Evolutionary conservation across 1,140 invertebrate genomes (phyloP).

Genomic region (Leptinotarsa undecemlineata): DNA sequence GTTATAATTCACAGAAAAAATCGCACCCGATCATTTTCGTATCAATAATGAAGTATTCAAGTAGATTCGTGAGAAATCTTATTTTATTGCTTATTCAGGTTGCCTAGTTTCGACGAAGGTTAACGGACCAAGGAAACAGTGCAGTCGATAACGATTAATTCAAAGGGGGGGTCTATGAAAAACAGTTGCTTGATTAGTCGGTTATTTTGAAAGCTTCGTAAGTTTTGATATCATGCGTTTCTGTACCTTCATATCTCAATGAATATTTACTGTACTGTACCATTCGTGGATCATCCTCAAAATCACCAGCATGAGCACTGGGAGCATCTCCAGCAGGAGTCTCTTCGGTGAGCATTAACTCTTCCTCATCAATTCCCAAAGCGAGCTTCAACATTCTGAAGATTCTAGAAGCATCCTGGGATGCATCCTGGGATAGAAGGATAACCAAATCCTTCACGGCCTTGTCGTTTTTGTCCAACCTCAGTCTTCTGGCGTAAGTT

Average conservation of each 20-base stretch:
- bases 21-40: neutral
- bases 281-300: slow-evolving; percentile 94
- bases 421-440: slow-evolving; percentile 86
- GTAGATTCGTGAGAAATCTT: slow-evolving; percentile 31
- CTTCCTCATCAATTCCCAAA: slow-evolving; percentile 93
- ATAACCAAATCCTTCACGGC: slow-evolving; percentile 93
- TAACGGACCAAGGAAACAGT: neutral
- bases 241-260: no score
- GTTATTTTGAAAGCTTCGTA: no score
- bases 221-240: no score
- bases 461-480: slow-evolving; percentile 96
- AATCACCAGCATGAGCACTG: slow-evolving; percentile 58
- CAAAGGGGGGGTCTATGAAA: neutral
- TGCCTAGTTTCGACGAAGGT: slow-evolving; percentile 34
- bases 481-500: slow-evolving; percentile 88
- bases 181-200: no score
- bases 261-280: no score
- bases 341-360: slow-evolving; percentile 71
- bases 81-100: slow-evolving; percentile 32
- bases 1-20: slow-evolving; percentile 4
- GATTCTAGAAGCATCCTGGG: slow-evolving; percentile 79
- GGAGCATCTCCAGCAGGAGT: slow-evolving; percentile 57
- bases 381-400: slow-evolving; percentile 97
- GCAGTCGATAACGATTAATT: neutral
- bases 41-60: slow-evolving; percentile 16